A percentile compares a stretch with the other conserved stretches of the same genome.
Evolutionary conservation across 2,888 invertebrate genomes (phyloP).

Genomic region (Tanytarsus gracilentus): DNA sequence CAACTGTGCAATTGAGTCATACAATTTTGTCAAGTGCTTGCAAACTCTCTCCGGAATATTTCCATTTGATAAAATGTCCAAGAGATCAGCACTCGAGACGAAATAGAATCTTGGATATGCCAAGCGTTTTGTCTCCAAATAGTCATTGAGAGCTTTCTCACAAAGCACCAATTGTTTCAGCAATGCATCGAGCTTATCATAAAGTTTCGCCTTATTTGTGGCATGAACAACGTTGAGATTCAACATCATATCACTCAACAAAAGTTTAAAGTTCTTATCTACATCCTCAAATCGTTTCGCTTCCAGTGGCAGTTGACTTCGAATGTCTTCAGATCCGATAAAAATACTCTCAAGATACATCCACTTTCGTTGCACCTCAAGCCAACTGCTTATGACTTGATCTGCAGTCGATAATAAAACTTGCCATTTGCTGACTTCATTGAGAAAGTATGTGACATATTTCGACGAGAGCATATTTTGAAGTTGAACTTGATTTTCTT

Average conservation of each 20-base stretch:
- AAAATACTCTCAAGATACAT: slow-evolving; percentile 95
- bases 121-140: slow-evolving; percentile 89
- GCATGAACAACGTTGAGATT: slow-evolving; percentile 72
- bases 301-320: slow-evolving; percentile 88
- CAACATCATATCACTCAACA: slow-evolving; percentile 41
- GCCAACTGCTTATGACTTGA: slow-evolving; percentile 86
- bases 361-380: slow-evolving; percentile 96
- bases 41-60: slow-evolving; percentile 83
- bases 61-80: slow-evolving; percentile 92
- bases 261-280: slow-evolving; percentile 78
- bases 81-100: slow-evolving; percentile 88
- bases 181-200: slow-evolving; percentile 66
- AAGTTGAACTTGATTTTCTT: slow-evolving; percentile 92
- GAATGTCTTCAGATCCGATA: slow-evolving; percentile 94
- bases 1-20: slow-evolving; percentile 86
- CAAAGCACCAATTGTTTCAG: slow-evolving; percentile 82
- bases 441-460: slow-evolving; percentile 90
- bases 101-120: slow-evolving; percentile 96
- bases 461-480: slow-evolving; percentile 96
- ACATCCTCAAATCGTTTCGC: slow-evolving; percentile 86
- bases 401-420: slow-evolving; percentile 85
- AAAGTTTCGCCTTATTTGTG: slow-evolving; percentile 77
- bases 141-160: slow-evolving; percentile 94
- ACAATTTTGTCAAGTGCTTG: slow-evolving; percentile 88
- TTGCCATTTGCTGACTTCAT: slow-evolving; percentile 92